These are phyloP conservation scores for Thyatira batis DNA, from an alignment of 2,888 invertebrate genomes.

Conservation along the genomic window DNA sequence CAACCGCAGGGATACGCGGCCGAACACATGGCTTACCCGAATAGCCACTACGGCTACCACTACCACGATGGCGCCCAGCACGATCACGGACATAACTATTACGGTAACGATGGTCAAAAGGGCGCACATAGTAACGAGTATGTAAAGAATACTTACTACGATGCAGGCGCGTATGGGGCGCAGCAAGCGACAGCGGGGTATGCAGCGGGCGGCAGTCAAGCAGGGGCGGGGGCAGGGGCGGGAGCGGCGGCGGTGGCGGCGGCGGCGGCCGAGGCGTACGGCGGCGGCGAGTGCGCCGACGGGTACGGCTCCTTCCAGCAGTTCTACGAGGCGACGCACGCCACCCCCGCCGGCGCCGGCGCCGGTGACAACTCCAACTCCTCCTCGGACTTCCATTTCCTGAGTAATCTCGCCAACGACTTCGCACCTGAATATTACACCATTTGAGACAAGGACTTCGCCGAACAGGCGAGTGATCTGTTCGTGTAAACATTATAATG, in stretches of 20 bases:
- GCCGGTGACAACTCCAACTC: conserved; percentile 92
- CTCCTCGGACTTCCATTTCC: conserved; percentile 96
- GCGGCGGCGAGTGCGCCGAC: conserved; percentile 81
- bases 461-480: conserved; percentile 78
- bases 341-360: conserved; percentile 82
- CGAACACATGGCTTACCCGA: conserved; percentile 72
- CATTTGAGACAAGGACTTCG: conserved; percentile 82
- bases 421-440: conserved; percentile 95
- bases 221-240: conserved; percentile 31
- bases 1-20: conserved; percentile 69
- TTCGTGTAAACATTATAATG: conserved; percentile 63
- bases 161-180: conserved; percentile 63
- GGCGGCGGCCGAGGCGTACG: conserved; percentile 68
- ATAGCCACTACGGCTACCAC: conserved; percentile 77
- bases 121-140: conserved; percentile 77
- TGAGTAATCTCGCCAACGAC: conserved; percentile 95
- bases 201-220: conserved; percentile 44
- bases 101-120: conserved; percentile 76
- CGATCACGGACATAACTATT: conserved; percentile 71
- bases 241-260: conserved; percentile 43
- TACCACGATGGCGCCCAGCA: conserved; percentile 73
- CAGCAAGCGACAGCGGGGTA: conserved; percentile 54
- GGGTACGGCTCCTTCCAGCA: conserved; percentile 87
- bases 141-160: conserved; percentile 77
- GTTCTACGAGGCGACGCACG: conserved; percentile 84